Evolutionary conservation across 1,140 invertebrate genomes (phyloP), one percentile per base, ranked within the genome.

Genomic region (Reticulitermes speratus): DNA sequence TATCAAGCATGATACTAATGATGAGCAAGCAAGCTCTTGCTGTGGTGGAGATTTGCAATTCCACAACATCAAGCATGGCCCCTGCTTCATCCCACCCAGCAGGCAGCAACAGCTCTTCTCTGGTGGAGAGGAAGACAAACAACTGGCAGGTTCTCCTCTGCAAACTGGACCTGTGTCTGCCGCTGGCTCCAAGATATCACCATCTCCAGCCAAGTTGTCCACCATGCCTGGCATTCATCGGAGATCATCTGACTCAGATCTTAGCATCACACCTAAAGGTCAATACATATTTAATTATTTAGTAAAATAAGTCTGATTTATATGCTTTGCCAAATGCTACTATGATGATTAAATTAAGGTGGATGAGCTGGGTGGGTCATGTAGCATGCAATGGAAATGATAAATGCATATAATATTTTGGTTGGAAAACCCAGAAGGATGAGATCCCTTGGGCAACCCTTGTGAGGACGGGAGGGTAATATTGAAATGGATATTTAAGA

Each of bases 181-280:
- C 89, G 82, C 90, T 89, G 84, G 89, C 88, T 11, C 91, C 87
- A 88, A 90, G 86, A 87, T 89, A n/a, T 89, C 90, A 11, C 92
- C 93, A 86, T 93, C 93, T 86, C 92, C 93, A 85, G 86, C 87
- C 82, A 87, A 91, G 91, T 5, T 92, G 90, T 83, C 93, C 91
- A 90, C 92, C 91, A 89, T 91, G 89, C 90, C 89, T 88, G 88
- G 90, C 86, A 94, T 96, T 86, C 95, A 96, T 89, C 92, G 97
- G 83, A 92, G 97, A 87, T 97, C 97, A 0, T 98, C 97, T 9
- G 98, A 98, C 90, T 98, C 98, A 6, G 98, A 99, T 91, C 91
- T 98, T 83, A 97, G 96, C 91, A 95, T 97, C 59, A 97, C 97
- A 12, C 97, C 97, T 6, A 98, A 97, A 96, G 97, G 97, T 98